Evolutionary conservation across 2,888 invertebrate species (phyloP).

Genomic region (Acronicta aceris): DNA sequence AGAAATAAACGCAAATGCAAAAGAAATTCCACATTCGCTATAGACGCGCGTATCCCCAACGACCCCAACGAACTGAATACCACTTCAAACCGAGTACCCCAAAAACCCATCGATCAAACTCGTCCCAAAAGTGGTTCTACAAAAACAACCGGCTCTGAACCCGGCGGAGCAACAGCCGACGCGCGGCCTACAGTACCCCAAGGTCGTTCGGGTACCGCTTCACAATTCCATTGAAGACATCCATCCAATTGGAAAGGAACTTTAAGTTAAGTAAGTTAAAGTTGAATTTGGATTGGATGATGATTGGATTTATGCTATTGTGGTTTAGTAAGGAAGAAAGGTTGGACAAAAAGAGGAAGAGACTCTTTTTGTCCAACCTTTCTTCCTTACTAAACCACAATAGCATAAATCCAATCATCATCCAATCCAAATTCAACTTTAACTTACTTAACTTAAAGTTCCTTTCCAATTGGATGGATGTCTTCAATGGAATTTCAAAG

Average conservation of each 20-base stretch:
- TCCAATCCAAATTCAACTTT: constrained; percentile 57
- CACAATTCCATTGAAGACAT: constrained; percentile 71
- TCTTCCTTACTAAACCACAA: constrained; percentile 72
- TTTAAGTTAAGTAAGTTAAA: constrained; percentile 46
- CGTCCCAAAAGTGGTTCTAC: constrained; percentile 71
- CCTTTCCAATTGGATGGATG: constrained; percentile 41
- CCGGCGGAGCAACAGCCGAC: constrained; percentile 79
- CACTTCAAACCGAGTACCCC: constrained; percentile 66
- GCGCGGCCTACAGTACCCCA: constrained; percentile 87
- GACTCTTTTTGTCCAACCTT: constrained; percentile 83
- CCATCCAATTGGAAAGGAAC: constrained; percentile 48
- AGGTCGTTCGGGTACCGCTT: constrained; percentile 86
- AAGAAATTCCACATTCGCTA: constrained; percentile 35
- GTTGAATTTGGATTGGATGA: constrained; percentile 54
- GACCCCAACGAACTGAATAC: constrained; percentile 25
- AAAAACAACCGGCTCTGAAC: constrained; percentile 79
- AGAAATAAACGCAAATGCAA: constrained; percentile 12
- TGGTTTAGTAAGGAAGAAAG: constrained; percentile 75
- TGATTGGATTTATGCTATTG: constrained; percentile 62
- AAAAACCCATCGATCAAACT: constrained; percentile 79
- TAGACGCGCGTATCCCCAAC: constrained; percentile 15
- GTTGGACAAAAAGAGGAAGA: constrained; percentile 81
- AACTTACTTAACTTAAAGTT: constrained; percentile 41
- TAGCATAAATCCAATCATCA: constrained; percentile 56
- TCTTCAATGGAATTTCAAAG: constrained; percentile 79